Conservation (phyloP, 2,113 vertebrate species). For the Circaetus gallicus region DNA sequence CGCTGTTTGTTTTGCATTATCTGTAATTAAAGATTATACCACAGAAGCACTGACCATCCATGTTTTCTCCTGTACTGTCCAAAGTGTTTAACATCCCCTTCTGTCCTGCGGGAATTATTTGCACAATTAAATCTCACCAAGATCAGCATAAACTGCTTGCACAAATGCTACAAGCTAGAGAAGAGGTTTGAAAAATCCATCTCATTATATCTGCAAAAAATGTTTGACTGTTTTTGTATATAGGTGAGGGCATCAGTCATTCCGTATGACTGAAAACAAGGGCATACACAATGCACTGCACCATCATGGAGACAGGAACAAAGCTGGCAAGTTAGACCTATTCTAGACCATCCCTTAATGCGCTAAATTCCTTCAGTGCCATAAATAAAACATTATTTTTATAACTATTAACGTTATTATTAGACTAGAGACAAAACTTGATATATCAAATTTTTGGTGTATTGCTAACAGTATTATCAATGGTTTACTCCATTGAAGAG, state of each 20-base stretch:
- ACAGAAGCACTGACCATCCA: not conserved
- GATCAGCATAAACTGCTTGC: not conserved
- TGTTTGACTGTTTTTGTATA: not conserved
- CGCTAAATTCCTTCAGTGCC: not conserved
- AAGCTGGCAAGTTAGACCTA: not conserved
- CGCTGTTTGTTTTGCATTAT: not conserved
- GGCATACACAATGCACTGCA: rapidly evolving
- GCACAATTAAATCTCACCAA: not conserved
- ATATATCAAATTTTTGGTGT: not conserved
- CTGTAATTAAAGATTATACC: not conserved
- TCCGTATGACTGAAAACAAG: not conserved
- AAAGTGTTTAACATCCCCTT: not conserved
- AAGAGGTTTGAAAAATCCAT: not conserved
- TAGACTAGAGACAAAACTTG: not conserved
- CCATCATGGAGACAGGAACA: not conserved
- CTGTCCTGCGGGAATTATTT: not conserved
- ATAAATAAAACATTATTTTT: not conserved
- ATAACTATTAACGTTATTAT: not conserved
- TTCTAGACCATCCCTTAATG: not conserved
- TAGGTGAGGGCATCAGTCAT: not conserved
- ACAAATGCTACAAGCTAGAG: not conserved
- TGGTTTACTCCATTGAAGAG: not conserved
- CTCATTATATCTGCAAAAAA: not conserved
- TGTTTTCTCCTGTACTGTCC: not conserved
- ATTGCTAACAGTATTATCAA: not conserved